These are phyloP conservation scores for Subanguina moxae DNA, from an alignment of 1,140 invertebrate species.

Conservation along the genomic window DNA sequence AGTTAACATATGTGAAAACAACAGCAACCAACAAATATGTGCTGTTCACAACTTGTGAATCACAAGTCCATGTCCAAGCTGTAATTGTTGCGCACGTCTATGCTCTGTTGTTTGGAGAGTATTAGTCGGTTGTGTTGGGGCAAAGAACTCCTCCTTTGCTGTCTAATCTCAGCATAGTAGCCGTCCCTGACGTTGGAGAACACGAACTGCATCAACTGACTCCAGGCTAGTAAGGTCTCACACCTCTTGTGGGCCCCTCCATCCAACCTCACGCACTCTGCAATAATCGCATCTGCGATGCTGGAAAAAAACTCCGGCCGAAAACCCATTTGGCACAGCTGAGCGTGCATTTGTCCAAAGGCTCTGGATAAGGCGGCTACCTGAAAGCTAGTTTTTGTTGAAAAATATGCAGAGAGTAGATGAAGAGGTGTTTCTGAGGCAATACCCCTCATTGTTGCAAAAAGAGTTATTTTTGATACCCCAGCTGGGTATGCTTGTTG, in stretches of 20 bases:
- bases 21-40: too few relatives aligned
- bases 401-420: neutral
- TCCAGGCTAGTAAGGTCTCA: constrained; percentile 55
- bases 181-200: constrained; percentile 42
- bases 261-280: constrained; percentile 55
- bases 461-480: too few relatives aligned
- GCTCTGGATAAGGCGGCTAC: constrained; percentile 45
- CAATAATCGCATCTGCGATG: constrained; percentile 56
- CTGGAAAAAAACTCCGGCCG: constrained; percentile 54
- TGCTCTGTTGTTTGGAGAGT: neutral
- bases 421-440: too few relatives aligned
- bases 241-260: constrained; percentile 52
- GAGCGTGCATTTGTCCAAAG: constrained; percentile 49
- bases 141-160: constrained; percentile 42
- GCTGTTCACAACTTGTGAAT: neutral
- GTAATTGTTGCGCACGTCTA: neutral
- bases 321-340: constrained; percentile 51
- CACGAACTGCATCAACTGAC: constrained; percentile 53
- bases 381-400: too few relatives aligned
- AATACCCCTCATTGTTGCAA: too few relatives aligned
- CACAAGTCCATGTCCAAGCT: constrained; percentile 1
- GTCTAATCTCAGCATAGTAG: constrained; percentile 43
- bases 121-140: constrained; percentile 43
- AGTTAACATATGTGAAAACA: too few relatives aligned
- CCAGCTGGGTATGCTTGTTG: too few relatives aligned